Percentiles rank a stretch among this genome's conserved stretches.
phyloP scores from a whole-genome alignment of 2,113 vertebrate species.

The Perccottus glenii region DNA sequence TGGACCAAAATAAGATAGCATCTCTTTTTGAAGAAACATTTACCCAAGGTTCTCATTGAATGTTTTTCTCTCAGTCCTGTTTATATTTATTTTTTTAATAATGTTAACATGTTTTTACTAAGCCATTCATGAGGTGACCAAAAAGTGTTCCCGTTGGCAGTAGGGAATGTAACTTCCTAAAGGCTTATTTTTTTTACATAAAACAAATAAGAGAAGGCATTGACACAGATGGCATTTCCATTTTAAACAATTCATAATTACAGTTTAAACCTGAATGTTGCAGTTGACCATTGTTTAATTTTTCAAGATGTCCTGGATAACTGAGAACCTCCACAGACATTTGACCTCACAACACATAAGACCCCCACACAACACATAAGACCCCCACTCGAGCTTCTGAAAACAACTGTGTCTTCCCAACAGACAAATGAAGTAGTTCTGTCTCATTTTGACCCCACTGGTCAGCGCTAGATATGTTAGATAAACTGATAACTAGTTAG shows the following conservation, averaged over 20 bases:
- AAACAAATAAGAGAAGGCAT: conserved; percentile 9
- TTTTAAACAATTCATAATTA: background rate
- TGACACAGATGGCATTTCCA: conserved; percentile 12
- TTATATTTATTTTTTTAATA: conserved; percentile 20
- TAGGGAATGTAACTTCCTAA: conserved; percentile 21
- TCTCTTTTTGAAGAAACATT: conserved; percentile 93
- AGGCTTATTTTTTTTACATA: conserved; percentile 6
- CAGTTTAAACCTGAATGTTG: background rate
- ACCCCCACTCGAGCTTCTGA: too few species aligned
- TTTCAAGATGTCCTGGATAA: too few species aligned
- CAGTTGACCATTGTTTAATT: too few species aligned
- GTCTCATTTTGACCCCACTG: background rate
- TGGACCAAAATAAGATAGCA: conserved; percentile 89
- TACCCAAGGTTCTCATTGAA: conserved; percentile 84
- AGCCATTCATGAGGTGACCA: conserved; percentile 47
- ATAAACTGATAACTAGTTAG: background rate
- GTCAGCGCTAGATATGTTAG: background rate
- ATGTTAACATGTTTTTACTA: conserved; percentile 6
- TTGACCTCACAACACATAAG: background rate
- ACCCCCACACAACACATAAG: background rate
- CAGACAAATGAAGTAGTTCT: background rate
- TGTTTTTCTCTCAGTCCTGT: conserved; percentile 13
- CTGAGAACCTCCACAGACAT: too few species aligned
- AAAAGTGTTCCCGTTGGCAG: conserved; percentile 22
- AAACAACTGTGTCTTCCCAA: background rate